A percentile compares a stretch with the other conserved stretches of the same genome.
Conservation (phyloP, 1,140 invertebrate genomes). For the Aphis gossypii region DNA sequence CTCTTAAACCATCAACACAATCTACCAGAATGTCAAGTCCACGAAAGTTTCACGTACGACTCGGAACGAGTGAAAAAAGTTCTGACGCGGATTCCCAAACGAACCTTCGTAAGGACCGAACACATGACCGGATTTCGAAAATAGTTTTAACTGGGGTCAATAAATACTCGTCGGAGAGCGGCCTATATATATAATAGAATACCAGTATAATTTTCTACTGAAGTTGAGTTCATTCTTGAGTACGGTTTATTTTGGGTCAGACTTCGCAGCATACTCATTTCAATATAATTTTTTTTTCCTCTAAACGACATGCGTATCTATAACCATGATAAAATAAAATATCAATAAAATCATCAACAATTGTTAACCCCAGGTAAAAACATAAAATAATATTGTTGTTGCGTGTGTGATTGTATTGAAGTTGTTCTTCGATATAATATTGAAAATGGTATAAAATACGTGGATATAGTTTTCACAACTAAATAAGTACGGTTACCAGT, state of each 20-base stretch:
- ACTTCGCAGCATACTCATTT: neutral
- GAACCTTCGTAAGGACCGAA: neutral
- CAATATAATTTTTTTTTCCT: neutral
- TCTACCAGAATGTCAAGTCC: neutral
- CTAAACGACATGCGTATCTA: neutral
- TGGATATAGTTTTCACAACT: neutral
- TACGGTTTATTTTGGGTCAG: neutral
- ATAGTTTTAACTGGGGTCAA: slow-evolving; percentile 26
- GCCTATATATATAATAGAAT: neutral
- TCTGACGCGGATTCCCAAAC: slow-evolving; percentile 21
- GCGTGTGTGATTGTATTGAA: neutral
- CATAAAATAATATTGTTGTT: neutral
- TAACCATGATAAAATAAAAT: neutral
- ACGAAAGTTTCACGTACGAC: neutral
- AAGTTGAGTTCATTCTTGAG: neutral
- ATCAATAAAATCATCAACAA: neutral
- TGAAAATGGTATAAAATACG: neutral
- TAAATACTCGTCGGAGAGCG: neutral
- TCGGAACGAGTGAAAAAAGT: neutral
- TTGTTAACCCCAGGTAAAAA: neutral
- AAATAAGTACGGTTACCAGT: neutral
- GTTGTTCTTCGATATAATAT: neutral
- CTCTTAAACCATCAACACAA: neutral
- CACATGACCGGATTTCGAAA: slow-evolving; percentile 49
- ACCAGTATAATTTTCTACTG: slow-evolving; percentile 14